These are phyloP conservation scores for Galagoides demidoff DNA, from an alignment of 2,797 vertebrate genomes.

Conservation along the genomic window DNA sequence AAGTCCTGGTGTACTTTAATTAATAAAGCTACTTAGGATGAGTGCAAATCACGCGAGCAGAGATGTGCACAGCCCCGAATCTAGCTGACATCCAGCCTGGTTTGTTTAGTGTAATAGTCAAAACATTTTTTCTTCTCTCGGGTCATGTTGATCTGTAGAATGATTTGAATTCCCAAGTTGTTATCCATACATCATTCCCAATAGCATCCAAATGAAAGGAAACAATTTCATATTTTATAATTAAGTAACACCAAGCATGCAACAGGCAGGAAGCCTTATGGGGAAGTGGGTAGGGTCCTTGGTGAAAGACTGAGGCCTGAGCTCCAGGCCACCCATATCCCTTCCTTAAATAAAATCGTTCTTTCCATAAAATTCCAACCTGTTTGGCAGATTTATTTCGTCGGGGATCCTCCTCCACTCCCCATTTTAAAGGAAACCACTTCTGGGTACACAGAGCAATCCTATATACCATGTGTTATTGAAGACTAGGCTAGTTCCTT, in stretches of 20 bases:
- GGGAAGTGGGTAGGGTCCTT: neutral
- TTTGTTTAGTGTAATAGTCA: constrained; percentile 80
- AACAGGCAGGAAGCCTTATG: neutral
- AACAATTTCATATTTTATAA: constrained; percentile 71
- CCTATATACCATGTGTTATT: neutral
- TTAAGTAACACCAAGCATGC: constrained; percentile 37
- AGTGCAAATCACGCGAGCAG: constrained; percentile 24
- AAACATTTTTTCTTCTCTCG: constrained; percentile 82
- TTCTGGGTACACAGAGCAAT: neutral
- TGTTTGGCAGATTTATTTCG: constrained; percentile 8
- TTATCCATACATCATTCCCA: constrained; percentile 77
- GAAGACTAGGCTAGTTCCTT: neutral
- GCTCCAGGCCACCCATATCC: fast-evolving
- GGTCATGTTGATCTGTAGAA: constrained; percentile 76
- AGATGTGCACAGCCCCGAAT: constrained; percentile 54
- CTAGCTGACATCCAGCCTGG: constrained; percentile 75
- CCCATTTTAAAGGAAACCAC: neutral
- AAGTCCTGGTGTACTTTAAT: constrained; percentile 60
- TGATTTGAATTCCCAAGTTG: constrained; percentile 84
- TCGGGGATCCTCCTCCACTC: neutral
- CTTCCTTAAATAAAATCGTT: neutral
- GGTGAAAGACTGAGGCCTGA: neutral
- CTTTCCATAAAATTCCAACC: constrained; percentile 57
- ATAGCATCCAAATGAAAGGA: constrained; percentile 74
- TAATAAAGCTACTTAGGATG: constrained; percentile 73